phyloP scores from a whole-genome alignment of 2,113 vertebrate species.

The Dunckerocampus dactyliophorus region DNA sequence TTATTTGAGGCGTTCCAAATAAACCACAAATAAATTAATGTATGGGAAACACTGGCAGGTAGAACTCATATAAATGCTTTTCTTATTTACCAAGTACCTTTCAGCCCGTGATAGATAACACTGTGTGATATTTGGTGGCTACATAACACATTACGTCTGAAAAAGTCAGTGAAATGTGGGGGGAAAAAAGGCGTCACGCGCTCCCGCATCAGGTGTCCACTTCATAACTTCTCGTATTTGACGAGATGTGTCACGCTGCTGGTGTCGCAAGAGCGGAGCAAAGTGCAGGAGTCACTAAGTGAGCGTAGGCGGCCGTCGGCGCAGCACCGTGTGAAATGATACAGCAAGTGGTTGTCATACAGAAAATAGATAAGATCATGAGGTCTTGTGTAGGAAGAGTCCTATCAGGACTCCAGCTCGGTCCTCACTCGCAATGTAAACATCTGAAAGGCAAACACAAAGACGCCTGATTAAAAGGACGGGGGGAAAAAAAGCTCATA shows the following conservation, averaged over 20 bases:
- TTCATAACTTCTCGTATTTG: not conserved
- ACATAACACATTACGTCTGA: not conserved
- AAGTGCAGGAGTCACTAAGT: not conserved
- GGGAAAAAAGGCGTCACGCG: not conserved
- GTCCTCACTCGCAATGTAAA: conserved; percentile 58
- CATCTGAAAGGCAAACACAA: conserved; percentile 39
- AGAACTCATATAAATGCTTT: too few relatives aligned
- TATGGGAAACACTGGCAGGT: too few relatives aligned
- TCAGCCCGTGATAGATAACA: not conserved
- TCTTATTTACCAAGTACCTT: too few relatives aligned
- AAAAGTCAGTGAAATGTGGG: not conserved
- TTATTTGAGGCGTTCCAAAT: too few relatives aligned
- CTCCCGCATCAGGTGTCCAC: not conserved
- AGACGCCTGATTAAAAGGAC: not conserved
- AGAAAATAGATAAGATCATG: too few relatives aligned
- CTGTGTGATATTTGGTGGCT: too few relatives aligned
- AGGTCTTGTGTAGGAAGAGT: too few relatives aligned
- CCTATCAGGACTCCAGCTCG: conserved; percentile 2
- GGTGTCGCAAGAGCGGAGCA: not conserved
- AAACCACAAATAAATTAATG: too few relatives aligned
- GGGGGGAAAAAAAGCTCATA: not conserved
- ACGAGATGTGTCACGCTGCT: not conserved
- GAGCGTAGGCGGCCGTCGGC: not conserved
- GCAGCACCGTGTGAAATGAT: not conserved
- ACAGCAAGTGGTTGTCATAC: not conserved